Evolutionary conservation across 2,113 vertebrate genomes (phyloP).

Genomic region (Scolopax mira): DNA sequence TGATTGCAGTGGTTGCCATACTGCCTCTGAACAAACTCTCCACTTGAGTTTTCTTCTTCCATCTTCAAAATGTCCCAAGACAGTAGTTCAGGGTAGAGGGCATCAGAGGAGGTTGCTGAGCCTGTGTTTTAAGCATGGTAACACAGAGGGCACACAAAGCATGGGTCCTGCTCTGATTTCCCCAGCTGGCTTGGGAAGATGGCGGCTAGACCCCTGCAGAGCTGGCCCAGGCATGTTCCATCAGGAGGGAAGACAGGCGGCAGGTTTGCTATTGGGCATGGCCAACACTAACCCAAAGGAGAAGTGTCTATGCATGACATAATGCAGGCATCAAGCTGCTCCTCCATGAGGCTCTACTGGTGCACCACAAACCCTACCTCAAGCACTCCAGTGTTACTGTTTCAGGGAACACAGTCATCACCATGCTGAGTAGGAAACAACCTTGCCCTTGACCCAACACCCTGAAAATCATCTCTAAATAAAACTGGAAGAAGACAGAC

Average conservation of each 20-base stretch:
- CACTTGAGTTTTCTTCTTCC: background rate
- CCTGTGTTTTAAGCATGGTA: background rate
- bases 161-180: background rate
- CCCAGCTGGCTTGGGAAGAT: background rate
- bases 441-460: background rate
- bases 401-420: background rate
- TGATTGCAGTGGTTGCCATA: background rate
- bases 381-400: background rate
- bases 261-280: background rate
- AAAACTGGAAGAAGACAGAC: background rate
- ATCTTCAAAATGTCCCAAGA: background rate
- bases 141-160: background rate
- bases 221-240: rapidly evolving
- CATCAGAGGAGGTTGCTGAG: background rate
- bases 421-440: background rate
- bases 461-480: background rate
- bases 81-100: background rate
- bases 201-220: background rate
- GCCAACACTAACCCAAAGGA: background rate
- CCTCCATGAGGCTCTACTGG: rapidly evolving
- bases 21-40: background rate
- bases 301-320: background rate
- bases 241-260: background rate
- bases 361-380: too few relatives aligned
- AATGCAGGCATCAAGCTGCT: background rate